Percentiles rank a stretch among this genome's conserved stretches.
phyloP scores from a whole-genome alignment of 2,797 vertebrate species.

The Typhlichthys subterraneus region DNA sequence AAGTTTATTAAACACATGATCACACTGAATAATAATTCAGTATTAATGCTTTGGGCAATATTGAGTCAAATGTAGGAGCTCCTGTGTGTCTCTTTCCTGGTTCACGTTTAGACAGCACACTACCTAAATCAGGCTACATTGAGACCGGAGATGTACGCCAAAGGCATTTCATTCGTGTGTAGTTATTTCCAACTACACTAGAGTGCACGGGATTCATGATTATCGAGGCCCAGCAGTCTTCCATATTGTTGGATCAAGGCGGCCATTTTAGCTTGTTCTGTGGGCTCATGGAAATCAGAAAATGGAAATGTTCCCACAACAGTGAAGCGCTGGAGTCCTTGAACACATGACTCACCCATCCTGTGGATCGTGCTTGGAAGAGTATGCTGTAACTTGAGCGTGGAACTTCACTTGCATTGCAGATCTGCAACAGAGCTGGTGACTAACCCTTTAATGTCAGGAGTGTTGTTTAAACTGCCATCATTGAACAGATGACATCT shows the following conservation, averaged over 20 bases:
- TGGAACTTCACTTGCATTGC: conserved; percentile 54
- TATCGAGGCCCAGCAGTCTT: conserved; percentile 45
- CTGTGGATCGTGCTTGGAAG: conserved; percentile 67
- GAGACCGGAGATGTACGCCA: conserved; percentile 34
- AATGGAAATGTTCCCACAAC: conserved; percentile 79
- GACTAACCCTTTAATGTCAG: not conserved
- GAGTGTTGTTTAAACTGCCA: not conserved
- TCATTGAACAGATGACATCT: no score
- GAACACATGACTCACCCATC: conserved; percentile 77
- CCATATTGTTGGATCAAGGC: conserved; percentile 58
- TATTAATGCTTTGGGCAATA: not conserved
- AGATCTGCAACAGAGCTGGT: conserved; percentile 10
- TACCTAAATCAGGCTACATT: conserved; percentile 2
- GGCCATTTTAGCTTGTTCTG: conserved; percentile 76
- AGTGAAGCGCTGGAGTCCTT: conserved; percentile 61
- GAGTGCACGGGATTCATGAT: conserved; percentile 51
- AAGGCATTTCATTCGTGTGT: conserved; percentile 41
- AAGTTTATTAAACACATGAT: not conserved
- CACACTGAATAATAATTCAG: not conserved
- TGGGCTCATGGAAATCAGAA: conserved; percentile 75
- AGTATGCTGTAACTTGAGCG: conserved; percentile 68
- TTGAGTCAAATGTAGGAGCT: conserved; percentile 2
- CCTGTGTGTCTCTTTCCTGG: not conserved
- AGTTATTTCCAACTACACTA: conserved; percentile 55
- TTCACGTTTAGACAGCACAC: conserved; percentile 1